Conservation (phyloP, 2,113 vertebrate species). For the Callipepla californica region DNA sequence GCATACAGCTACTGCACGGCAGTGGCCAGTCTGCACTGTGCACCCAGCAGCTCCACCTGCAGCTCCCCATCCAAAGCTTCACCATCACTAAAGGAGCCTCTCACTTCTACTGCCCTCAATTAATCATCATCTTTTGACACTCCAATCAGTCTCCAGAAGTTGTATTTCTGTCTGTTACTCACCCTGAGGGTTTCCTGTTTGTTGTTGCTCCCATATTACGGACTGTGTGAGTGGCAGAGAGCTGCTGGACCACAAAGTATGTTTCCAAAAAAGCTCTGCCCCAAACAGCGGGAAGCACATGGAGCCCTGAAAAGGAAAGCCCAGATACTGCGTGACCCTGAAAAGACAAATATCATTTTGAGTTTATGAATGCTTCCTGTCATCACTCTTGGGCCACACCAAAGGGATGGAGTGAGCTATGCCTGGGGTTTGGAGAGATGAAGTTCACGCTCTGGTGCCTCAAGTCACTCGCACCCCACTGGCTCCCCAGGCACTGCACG, state of each 20-base stretch:
- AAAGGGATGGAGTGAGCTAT: background rate
- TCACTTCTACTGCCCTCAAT: background rate
- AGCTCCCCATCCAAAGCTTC: background rate
- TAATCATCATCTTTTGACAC: background rate
- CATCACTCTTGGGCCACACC: background rate
- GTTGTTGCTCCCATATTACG: background rate
- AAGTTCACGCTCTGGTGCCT: background rate
- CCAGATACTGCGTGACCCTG: constrained; percentile 29
- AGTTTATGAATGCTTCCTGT: constrained; percentile 33
- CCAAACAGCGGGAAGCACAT: constrained; percentile 60
- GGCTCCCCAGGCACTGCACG: background rate
- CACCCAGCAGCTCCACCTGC: background rate
- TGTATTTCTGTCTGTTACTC: background rate
- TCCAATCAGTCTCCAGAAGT: background rate
- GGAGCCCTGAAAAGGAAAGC: constrained; percentile 11
- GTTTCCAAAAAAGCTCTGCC: constrained; percentile 27
- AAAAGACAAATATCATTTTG: constrained; percentile 34
- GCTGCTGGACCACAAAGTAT: background rate
- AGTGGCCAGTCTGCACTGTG: background rate
- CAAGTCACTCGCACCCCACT: background rate
- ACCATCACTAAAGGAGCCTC: background rate
- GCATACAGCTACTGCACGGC: background rate
- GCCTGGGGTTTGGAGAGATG: background rate
- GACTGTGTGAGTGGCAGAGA: background rate
- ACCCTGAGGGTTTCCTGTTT: background rate